Conservation (phyloP, 2,888 invertebrate genomes). For the Resseliella maxima region DNA sequence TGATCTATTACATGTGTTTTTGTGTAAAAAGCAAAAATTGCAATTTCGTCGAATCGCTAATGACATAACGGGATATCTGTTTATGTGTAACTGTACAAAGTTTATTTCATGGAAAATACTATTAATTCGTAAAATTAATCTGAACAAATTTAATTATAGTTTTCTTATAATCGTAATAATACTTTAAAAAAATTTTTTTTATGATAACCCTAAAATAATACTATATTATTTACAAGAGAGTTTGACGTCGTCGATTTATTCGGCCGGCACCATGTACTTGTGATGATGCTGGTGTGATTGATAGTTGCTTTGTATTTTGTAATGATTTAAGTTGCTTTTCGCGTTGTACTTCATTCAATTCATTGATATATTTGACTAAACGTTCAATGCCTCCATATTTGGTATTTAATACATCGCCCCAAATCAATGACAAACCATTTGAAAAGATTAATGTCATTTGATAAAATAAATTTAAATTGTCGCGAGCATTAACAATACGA, state of each 20-base stretch:
- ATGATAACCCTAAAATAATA: too few relatives aligned
- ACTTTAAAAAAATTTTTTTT: too few relatives aligned
- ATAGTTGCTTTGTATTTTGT: not conserved
- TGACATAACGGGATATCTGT: too few relatives aligned
- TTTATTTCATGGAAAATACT: too few relatives aligned
- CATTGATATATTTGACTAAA: constrained; percentile 19
- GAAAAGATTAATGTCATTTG: not conserved
- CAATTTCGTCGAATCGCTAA: too few relatives aligned
- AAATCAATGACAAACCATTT: not conserved
- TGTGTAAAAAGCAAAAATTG: not conserved
- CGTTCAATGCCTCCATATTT: constrained; percentile 5
- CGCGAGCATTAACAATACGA: not conserved
- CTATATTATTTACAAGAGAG: not conserved
- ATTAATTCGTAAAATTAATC: too few relatives aligned
- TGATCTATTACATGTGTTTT: not conserved
- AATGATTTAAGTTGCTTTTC: not conserved
- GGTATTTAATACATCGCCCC: constrained; percentile 16
- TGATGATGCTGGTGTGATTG: not conserved
- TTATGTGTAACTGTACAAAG: too few relatives aligned
- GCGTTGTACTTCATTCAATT: not conserved
- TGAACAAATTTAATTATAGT: too few relatives aligned
- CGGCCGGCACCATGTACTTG: not conserved
- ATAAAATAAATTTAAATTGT: not conserved
- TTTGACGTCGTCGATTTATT: constrained; percentile 8
- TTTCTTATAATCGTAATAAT: not conserved